Base-by-base conservation (phyloP, 1,140 invertebrate species). In the Pteromalus puparum region DNA sequence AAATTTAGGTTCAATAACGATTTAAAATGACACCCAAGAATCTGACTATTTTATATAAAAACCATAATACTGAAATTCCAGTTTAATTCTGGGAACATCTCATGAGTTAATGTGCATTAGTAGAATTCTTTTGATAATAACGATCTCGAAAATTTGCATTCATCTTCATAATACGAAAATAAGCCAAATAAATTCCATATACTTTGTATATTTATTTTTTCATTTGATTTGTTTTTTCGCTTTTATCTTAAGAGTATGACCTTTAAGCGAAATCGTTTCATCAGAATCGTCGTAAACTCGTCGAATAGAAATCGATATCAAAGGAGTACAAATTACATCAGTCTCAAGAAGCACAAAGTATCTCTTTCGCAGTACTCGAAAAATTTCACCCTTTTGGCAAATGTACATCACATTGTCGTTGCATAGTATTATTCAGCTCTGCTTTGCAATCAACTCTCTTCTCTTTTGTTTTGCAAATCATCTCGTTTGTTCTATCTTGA, bases 381-480 rank as follows among this genome's bases (percentile, higher is more conserved):
- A 86, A 86, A 74, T 88, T 84, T 87, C 85, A 89, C 86, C 79
- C 87, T 86, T 92, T 93, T 92, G 90, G 91, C 91, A 92, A 91
- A 90, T 87, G 30, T 90, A 87, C 86, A 87, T 90, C 89, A 90
- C 89, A 91, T 87, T 38, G 70, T 85, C 80, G 84, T 85, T 85
- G 84, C 80, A 85, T 87, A 48, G 81, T 85, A 85, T 85, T 74
- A 84, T 75, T 81, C 68, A 24, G 67, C 67, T 84, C 81, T 80
- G 6, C 21, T 38, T 68, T 77, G 21, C 53, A 46, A 81, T 67
- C 65, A 46, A 46, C 76, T 77, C 1, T 85, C 68, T 70, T 76
- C 81, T 81, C 48, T 4, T 79, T 77, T 28, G 34, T 72, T 53
- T 65, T 84, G 34, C 18, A n/a, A 24, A 74, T 78, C 79, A 73